Base-by-base conservation (phyloP, 2,113 vertebrate genomes). In the Syngnathus scovelli region DNA sequence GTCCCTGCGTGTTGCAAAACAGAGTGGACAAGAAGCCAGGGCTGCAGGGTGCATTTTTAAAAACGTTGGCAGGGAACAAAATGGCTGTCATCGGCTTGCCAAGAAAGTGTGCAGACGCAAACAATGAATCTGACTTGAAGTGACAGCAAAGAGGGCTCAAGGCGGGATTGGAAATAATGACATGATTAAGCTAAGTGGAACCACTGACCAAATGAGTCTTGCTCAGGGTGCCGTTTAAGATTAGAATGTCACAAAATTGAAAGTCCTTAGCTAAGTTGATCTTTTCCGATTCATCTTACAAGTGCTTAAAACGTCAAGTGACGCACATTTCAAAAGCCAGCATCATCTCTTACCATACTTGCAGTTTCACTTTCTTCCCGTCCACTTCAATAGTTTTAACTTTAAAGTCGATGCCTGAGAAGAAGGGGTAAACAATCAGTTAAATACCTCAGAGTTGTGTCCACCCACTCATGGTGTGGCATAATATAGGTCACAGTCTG, bases 311-410 rank as follows among this genome's bases (percentile, higher is more conserved):
- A 46, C 2, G 19, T 56, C 23, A 56, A 15, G 23, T 13, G 23
- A 56, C 1, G 23, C 21, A 33, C 27, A 56, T 11, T 33, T 33
- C 13, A 33, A 58, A 58, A 58, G 3, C 27, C 27, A 33, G 0
- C n/a, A 27, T 62, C 21, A 68, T 11, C 6, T 41, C 93, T 92
- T 84, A 96, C 96, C 96, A 98, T 68, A 98, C 94, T 83, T 97
- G 96, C 33, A 98, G 91, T 73, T 98, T 98, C 75, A 98, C 94
- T 86, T 95, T 96, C 86, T 95, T 98, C 9, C 95, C 95, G 2
- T 94, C 94, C 13, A 98, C 90, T 0, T 96, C 94, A 71, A 98
- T 90, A 0, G 95, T 98, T 69, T 95, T 94, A 61, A 98, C 95
- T 88, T 97, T 98, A 81, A 98, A 98, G 78, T 98, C 95, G 0